Evolutionary conservation across 2,113 vertebrate species (phyloP).

Genomic region (Callionymus lyra): DNA sequence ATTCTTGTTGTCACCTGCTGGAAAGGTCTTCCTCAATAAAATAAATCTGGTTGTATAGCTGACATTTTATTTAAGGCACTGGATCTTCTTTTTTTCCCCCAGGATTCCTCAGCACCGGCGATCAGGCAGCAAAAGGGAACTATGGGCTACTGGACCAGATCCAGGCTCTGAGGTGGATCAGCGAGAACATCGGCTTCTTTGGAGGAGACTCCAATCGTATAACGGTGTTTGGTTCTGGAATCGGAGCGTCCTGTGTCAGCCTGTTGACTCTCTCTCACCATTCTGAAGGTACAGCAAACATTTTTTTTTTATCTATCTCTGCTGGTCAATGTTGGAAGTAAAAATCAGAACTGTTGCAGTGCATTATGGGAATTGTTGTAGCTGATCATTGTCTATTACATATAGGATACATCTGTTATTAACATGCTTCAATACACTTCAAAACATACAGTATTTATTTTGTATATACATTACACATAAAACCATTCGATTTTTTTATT

Average conservation of each 20-base stretch:
- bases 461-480: too few relatives aligned
- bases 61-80: too few relatives aligned
- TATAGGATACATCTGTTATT: too few relatives aligned
- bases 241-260: slow-evolving; percentile 95
- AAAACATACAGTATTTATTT: too few relatives aligned
- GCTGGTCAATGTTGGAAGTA: neutral
- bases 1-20: slow-evolving; percentile 27
- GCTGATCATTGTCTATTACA: too few relatives aligned
- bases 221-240: slow-evolving; percentile 95
- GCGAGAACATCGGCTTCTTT: slow-evolving; percentile 97
- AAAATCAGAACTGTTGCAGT: too few relatives aligned
- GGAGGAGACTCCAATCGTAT: slow-evolving; percentile 94
- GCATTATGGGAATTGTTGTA: too few relatives aligned
- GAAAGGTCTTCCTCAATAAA: too few relatives aligned
- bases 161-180: slow-evolving; percentile 96
- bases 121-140: slow-evolving; percentile 98
- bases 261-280: slow-evolving; percentile 96
- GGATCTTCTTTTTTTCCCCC: slow-evolving; percentile 21
- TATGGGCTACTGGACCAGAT: slow-evolving; percentile 98
- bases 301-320: too few relatives aligned
- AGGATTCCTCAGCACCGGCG: slow-evolving; percentile 97
- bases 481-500: too few relatives aligned
- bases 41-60: too few relatives aligned
- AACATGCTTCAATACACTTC: too few relatives aligned
- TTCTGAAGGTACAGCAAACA: slow-evolving; percentile 92